Conservation (phyloP, 2,797 vertebrate species). For the Kryptolebias ocellatus region DNA sequence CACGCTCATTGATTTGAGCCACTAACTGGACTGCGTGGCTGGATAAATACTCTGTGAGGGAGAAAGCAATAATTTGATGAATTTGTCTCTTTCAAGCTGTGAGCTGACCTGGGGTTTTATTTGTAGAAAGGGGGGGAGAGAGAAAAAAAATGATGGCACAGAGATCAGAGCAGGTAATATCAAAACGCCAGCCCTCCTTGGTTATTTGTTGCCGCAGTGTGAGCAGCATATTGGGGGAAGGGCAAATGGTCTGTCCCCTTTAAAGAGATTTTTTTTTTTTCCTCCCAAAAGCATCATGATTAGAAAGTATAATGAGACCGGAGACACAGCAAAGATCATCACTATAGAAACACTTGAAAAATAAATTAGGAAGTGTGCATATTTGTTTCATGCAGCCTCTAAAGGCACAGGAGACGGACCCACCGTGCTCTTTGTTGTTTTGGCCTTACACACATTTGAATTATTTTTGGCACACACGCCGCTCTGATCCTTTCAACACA, state of each 20-base stretch:
- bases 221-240: conserved; percentile 88
- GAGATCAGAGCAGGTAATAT: conserved; percentile 87
- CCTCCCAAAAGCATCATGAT: conserved; percentile 83
- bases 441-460: conserved; percentile 92
- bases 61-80: conserved; percentile 73
- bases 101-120: conserved; percentile 87
- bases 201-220: conserved; percentile 93
- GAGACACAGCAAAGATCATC: conserved; percentile 88
- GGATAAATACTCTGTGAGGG: conserved; percentile 49
- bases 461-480: conserved; percentile 86
- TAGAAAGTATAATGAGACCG: conserved; percentile 93
- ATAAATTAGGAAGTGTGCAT: conserved; percentile 88
- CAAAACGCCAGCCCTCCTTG: conserved; percentile 94
- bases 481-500: conserved; percentile 90
- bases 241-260: conserved; percentile 88
- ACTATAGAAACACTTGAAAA: conserved; percentile 87
- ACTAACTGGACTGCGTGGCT: conserved; percentile 27
- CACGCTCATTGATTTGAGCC: conserved; percentile 73
- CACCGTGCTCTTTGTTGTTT: conserved; percentile 89
- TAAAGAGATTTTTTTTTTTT: conserved; percentile 82
- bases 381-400: conserved; percentile 86
- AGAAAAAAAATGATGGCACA: conserved; percentile 62
- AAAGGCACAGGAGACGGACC: conserved; percentile 85
- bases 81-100: conserved; percentile 84
- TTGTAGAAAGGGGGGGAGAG: conserved; percentile 75